phyloP scores from a whole-genome alignment of 2,797 vertebrate species.

The Falco rusticolus region DNA sequence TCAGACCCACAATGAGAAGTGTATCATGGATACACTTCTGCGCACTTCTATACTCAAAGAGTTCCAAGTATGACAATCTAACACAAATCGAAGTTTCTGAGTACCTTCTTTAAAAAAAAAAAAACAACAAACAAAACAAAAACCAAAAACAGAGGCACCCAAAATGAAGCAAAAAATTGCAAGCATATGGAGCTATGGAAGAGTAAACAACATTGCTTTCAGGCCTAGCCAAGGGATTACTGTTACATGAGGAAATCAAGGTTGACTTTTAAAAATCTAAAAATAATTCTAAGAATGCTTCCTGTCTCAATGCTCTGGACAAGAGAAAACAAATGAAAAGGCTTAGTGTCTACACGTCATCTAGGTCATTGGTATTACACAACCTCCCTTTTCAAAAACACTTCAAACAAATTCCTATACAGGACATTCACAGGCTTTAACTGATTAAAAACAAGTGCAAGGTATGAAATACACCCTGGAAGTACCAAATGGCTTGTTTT shows the following conservation, averaged over 20 bases:
- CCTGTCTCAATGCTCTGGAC: background rate
- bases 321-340: conserved; percentile 51
- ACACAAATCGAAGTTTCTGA: background rate
- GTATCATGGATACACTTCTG: background rate
- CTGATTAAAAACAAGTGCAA: conserved; percentile 41
- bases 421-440: conserved; percentile 6
- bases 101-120: background rate
- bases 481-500: background rate
- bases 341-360: background rate
- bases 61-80: background rate
- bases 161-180: conserved; percentile 8
- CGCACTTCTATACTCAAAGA: background rate
- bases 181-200: background rate
- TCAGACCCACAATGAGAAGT: background rate
- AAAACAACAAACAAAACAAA: background rate
- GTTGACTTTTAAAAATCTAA: conserved; percentile 25
- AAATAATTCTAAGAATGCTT: conserved; percentile 63
- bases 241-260: conserved; percentile 39
- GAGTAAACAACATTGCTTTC: background rate
- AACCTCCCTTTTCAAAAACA: conserved; percentile 24
- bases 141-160: background rate
- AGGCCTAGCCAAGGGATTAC: conserved; percentile 4
- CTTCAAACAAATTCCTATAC: conserved; percentile 51
- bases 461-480: background rate
- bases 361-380: conserved; percentile 10